Evolutionary conservation across 1,140 invertebrate species (phyloP).

Genomic region (Caenorhabditis elegans): DNA sequence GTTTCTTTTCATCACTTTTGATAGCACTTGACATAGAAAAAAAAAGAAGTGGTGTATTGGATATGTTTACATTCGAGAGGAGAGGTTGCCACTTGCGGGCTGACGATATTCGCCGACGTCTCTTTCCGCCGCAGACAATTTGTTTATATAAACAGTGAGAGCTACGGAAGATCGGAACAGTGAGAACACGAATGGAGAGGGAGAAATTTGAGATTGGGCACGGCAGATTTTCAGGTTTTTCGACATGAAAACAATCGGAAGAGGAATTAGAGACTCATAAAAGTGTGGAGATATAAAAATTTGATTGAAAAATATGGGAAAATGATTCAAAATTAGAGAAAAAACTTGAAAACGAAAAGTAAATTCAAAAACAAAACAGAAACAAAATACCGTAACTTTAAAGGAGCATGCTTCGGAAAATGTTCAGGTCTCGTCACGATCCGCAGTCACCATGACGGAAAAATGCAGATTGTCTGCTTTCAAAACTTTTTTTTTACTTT

Average conservation of each 20-base stretch:
- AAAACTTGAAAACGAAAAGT: too few species aligned
- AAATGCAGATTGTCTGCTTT: neutral
- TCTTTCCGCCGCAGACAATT: neutral
- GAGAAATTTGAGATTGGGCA: too few species aligned
- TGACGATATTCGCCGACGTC: neutral
- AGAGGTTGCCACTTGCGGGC: neutral
- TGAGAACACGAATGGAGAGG: too few species aligned
- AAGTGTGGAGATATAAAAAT: neutral
- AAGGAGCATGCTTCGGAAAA: neutral
- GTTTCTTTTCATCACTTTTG: neutral
- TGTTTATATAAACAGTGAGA: conserved; percentile 9
- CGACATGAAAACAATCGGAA: neutral
- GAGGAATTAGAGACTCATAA: neutral
- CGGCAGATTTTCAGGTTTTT: too few species aligned
- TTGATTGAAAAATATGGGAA: neutral
- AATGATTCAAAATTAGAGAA: neutral
- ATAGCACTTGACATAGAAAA: conserved; percentile 24
- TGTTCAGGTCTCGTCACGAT: neutral
- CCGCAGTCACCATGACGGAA: neutral
- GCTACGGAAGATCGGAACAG: too few species aligned
- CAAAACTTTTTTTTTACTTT: too few species aligned
- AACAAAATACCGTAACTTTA: neutral
- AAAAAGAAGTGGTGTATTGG: neutral
- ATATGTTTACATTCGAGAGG: conserved; percentile 27
- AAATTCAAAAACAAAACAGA: neutral